Base-by-base conservation (phyloP, 2,797 vertebrate genomes). In the Podargus strigoides region DNA sequence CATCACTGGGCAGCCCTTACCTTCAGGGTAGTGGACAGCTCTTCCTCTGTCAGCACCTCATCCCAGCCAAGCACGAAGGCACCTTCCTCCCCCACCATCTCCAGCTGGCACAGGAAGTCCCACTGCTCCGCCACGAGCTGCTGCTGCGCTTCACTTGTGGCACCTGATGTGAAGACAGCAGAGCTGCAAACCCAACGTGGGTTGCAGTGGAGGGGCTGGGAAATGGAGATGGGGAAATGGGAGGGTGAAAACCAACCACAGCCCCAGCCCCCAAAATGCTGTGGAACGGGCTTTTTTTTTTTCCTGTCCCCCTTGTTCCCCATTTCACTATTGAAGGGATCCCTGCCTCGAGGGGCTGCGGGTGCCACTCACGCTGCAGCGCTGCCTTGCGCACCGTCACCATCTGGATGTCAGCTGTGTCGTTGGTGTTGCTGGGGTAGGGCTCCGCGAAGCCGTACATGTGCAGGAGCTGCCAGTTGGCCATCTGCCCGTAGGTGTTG, bases 401-500 rank as follows among this genome's bases (percentile, higher is more conserved):
- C 98, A 98, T 97, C 67, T 98, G 98, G 95, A 99, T 98, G 96
- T 99, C 99, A 0, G 98, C 99, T 0, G 99, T 98, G 93, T 99
- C 99, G 0, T 99, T 97, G 70, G 70, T 97, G 97, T 99, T 99
- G 96, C 97, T 94, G 0, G 98, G 98, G 95, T 98, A 98, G 0
- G 98, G 98, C 95, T 99, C 98, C 0, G 98, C 97, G 36, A 99
- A 99, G 85, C 99, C 99, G 0, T 99, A 99, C 99, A 99, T 99
- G 59, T 99, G 99, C 42, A 99, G 98, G 77, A 99, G 98, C 95
- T 99, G 99, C 99, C 99, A 99, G 97, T 99, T 99, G 79, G 99
- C 98, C 98, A 99, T 98, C 92, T 99, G 98, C 24, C 99, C 99
- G 0, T 99, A 99, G 0, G 99, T 99, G 98, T 99, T 99, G 84